Evolutionary conservation across 2,888 invertebrate species (phyloP).

Genomic region (Mechanitis mazaeus): DNA sequence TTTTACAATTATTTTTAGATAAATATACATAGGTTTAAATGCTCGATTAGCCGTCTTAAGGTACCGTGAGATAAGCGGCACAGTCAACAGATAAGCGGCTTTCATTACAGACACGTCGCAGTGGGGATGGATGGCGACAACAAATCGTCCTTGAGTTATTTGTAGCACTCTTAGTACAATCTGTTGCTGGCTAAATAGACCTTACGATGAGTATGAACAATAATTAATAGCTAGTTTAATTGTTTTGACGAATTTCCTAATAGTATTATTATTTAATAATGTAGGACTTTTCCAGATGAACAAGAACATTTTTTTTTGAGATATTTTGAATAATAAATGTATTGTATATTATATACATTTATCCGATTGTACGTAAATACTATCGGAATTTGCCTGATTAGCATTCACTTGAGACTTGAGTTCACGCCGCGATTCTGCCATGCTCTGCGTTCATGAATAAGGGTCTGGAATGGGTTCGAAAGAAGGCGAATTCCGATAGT

Average conservation of each 20-base stretch:
- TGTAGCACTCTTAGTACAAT: slow-evolving; percentile 39
- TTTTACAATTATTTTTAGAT: not conserved
- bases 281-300: no score
- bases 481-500: no score
- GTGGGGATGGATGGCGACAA: slow-evolving; percentile 58
- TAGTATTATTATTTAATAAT: not conserved
- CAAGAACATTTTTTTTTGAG: no score
- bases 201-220: slow-evolving; percentile 9
- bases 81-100: slow-evolving; percentile 57
- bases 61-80: slow-evolving; percentile 40
- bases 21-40: slow-evolving; percentile 19
- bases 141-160: slow-evolving; percentile 59
- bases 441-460: no score
- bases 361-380: no score
- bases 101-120: slow-evolving; percentile 63
- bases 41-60: slow-evolving; percentile 33
- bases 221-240: slow-evolving; percentile 8
- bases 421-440: no score
- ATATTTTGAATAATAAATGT: not conserved
- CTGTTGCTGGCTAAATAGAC: slow-evolving; percentile 13
- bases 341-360: no score
- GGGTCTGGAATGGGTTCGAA: no score
- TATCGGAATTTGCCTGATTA: no score
- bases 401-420: no score
- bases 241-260: not conserved